These are phyloP conservation scores for Pempheris klunzingeri DNA, from an alignment of 2,797 vertebrate genomes.

Conservation along the genomic window DNA sequence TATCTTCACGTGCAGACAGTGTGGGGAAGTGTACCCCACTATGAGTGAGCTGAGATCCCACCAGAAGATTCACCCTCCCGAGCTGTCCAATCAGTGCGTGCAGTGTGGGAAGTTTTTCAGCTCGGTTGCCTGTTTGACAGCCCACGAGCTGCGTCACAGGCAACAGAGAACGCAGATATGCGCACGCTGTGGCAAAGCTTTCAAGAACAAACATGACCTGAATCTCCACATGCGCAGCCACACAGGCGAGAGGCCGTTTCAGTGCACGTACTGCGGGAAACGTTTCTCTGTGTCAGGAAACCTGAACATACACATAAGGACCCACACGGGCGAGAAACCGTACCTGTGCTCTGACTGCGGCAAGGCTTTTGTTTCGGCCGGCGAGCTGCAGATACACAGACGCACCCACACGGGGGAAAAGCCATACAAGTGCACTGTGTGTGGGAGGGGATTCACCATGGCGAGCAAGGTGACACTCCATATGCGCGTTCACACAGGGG, in stretches of 20 bases:
- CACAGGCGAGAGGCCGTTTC: constrained; percentile 69
- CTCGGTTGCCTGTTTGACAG: constrained; percentile 37
- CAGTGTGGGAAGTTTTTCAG: constrained; percentile 68
- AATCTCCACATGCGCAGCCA: constrained; percentile 69
- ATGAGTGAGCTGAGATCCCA: constrained; percentile 65
- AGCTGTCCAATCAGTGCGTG: constrained; percentile 53
- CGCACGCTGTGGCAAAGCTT: constrained; percentile 59
- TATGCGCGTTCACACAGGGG: constrained; percentile 68
- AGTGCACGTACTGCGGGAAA: constrained; percentile 71
- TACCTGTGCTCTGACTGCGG: constrained; percentile 69
- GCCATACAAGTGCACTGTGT: constrained; percentile 66
- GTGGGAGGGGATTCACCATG: constrained; percentile 63
- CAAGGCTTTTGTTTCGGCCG: constrained; percentile 63
- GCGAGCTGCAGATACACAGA: constrained; percentile 74
- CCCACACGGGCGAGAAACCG: constrained; percentile 68
- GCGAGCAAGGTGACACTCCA: constrained; percentile 67
- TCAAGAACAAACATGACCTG: constrained; percentile 58
- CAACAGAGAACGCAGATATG: constrained; percentile 64
- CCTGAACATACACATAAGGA: constrained; percentile 69
- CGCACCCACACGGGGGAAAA: constrained; percentile 70
- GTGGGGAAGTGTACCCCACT: constrained; percentile 49
- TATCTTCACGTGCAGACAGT: constrained; percentile 61
- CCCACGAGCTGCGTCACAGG: constrained; percentile 63
- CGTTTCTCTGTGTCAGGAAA: constrained; percentile 64
- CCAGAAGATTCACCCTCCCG: constrained; percentile 55